Base-by-base conservation (phyloP, 1,140 invertebrate species). In the Proctacanthus coquilletti region DNA sequence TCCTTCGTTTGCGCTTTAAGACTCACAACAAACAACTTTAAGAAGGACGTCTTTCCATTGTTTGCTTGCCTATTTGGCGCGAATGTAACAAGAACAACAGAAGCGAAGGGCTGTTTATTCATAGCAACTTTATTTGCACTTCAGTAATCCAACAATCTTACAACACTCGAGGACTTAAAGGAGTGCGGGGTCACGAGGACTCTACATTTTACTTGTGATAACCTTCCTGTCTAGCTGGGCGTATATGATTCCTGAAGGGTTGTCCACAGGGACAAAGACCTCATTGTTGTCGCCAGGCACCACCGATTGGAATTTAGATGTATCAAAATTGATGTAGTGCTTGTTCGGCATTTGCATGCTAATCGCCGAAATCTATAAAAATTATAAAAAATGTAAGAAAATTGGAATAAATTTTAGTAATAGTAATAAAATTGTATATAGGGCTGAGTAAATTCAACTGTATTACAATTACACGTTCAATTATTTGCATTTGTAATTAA, bases 281-380 rank as follows among this genome's bases (percentile, higher is more conserved):
- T 77, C 71, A 45, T 77, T 70, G 31, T 72, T 71, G 14, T 70
- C 66, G 0, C 66, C 68, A 4, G 70, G 64, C 3, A 70, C 70
- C 10, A 78, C 49, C 14, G 67, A 66, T 3, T 67, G 61, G 55
- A 83, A 83, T 43, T 75, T 76, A 15, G 71, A 71, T 23, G 81
- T 65, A 51, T 84, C 78, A 13, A 82, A 66, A 37, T 71, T 70
- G 43, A 77, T 71, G 50, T 83, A 83, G 55, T 84, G 81, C 47
- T 78, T 81, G 51, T 84, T 84, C 0, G 81, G 80, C 72, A 84
- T 75, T 37, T 66, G 65, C 68, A 83, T 81, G 39, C 74, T 72
- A 19, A 84, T 76, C 44, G 69, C 69, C 1, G 60, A 55, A 25
- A 81, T 71, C 68, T 78, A 62, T 41, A 41, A 34, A 39, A 29